Conservation (phyloP, 2,888 invertebrate species). For the Eupithecia exiguata region DNA sequence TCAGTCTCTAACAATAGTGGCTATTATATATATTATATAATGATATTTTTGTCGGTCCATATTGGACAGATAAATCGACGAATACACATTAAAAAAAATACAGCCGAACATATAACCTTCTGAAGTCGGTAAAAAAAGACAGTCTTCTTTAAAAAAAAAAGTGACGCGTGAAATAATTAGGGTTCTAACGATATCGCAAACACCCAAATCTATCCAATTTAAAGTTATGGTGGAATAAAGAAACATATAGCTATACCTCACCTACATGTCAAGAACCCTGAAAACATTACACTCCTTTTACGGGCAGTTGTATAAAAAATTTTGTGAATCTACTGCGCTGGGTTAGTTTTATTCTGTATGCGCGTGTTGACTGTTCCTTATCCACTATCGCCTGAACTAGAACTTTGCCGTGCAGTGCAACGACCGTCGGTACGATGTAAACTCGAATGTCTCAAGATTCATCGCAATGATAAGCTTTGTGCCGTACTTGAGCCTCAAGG, state of each 20-base stretch:
- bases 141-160: no score
- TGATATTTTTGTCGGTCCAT: no score
- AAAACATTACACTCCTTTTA: not conserved
- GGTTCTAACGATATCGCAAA: not conserved
- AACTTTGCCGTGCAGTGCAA: constrained; percentile 60
- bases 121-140: no score
- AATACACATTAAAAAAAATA: no score
- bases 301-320: not conserved
- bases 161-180: no score
- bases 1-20: no score
- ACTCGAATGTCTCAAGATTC: constrained; percentile 41
- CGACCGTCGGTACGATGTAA: constrained; percentile 62
- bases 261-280: not conserved
- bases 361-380: constrained; percentile 77
- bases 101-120: no score
- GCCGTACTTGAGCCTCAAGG: constrained; percentile 6
- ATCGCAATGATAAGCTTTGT: constrained; percentile 17
- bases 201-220: not conserved
- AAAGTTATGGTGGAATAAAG: not conserved
- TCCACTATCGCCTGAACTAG: constrained; percentile 77
- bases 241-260: not conserved
- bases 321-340: not conserved
- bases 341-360: constrained; percentile 1
- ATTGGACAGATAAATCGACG: no score
- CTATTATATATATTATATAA: no score